These are phyloP conservation scores for Blomia tropicalis DNA, from an alignment of 2,888 invertebrate genomes.

Conservation along the genomic window DNA sequence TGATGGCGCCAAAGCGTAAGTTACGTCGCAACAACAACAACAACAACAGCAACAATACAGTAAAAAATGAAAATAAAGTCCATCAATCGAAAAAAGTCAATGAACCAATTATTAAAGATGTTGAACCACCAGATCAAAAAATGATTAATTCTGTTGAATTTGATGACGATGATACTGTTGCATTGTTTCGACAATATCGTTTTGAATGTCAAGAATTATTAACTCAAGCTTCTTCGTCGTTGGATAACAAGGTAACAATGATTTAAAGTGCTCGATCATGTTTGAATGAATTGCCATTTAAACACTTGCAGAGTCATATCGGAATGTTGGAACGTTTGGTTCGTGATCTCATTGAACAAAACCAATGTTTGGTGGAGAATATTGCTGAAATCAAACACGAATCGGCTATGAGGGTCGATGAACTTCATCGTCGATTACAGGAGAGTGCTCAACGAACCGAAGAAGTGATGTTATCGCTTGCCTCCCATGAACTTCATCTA, in stretches of 20 bases:
- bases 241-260: conserved; percentile 4
- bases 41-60: not conserved
- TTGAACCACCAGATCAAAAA: not conserved
- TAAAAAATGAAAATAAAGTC: not conserved
- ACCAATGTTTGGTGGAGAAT: not conserved
- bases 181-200: conserved; percentile 4
- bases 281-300: not conserved
- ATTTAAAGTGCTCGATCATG: not conserved
- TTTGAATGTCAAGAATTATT: conserved; percentile 3
- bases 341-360: conserved; percentile 4
- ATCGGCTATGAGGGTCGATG: not conserved
- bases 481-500: conserved; percentile 23
- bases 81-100: too few species aligned
- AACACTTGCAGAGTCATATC: not conserved
- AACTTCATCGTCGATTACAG: not conserved
- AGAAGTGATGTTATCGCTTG: conserved; percentile 25
- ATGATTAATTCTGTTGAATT: not conserved
- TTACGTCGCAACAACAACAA: not conserved
- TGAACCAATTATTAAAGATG: not conserved
- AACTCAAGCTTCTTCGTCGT: not conserved
- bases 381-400: conserved; percentile 3
- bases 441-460: not conserved
- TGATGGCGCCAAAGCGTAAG: conserved; percentile 10
- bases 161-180: not conserved
- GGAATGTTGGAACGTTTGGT: not conserved